phyloP scores from a whole-genome alignment of 1,140 invertebrate species.

The Brachionus koreanus region DNA sequence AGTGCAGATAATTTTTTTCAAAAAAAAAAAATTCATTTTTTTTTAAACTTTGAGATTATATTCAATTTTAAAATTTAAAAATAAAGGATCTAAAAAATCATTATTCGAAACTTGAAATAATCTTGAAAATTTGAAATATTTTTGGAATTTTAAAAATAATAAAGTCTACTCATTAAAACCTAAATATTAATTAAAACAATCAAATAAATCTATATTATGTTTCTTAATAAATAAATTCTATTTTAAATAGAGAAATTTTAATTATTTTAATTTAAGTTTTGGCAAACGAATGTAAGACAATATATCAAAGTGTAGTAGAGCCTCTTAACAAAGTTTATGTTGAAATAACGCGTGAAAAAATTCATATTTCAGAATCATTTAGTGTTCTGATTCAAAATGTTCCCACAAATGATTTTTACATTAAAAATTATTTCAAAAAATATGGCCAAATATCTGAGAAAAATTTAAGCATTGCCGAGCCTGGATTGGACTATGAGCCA shows the following conservation, averaged over 20 bases:
- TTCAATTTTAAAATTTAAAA: no score
- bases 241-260: background rate
- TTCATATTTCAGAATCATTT: background rate
- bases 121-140: no score
- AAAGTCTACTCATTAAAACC: no score
- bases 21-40: no score
- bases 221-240: background rate
- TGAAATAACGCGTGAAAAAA: constrained; percentile 18
- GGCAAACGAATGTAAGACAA: background rate
- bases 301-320: constrained; percentile 1
- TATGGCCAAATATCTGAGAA: background rate
- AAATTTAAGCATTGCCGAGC: constrained; percentile 4
- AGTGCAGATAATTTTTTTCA: no score
- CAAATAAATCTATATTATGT: background rate
- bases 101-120: no score
- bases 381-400: constrained; percentile 20
- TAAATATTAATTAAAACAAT: background rate
- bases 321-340: background rate
- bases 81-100: no score
- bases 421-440: background rate
- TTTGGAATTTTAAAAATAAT: no score
- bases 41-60: no score
- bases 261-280: background rate
- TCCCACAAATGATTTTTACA: constrained; percentile 3
- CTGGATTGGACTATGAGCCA: background rate